Evolutionary conservation across 2,113 vertebrate species (phyloP), one percentile per base, ranked within the genome.

Genomic region (Rhinopithecus roxellana): DNA sequence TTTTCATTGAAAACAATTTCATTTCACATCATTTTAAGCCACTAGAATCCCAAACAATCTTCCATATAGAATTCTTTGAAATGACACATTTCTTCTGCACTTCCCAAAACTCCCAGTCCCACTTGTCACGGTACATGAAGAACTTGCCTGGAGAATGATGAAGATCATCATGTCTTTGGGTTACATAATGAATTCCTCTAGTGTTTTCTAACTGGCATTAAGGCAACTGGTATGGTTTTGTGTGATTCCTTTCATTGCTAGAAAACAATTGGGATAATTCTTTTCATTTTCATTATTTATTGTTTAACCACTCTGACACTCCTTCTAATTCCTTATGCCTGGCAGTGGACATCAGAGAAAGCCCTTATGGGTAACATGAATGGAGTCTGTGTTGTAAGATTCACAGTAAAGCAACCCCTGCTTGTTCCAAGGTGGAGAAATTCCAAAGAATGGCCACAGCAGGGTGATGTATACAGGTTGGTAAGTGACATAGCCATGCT

Each of bases 201-300:
- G 40, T 78, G n/a, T 64, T 69, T 93, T 85, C 67, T 95, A 86
- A 79, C 18, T 38, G 59, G 45, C 4, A 93, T 82, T 48, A 94
- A 93, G 22, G 5, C 18, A 55, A 82, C 67, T 83, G 5, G 2
- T 72, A 9, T 83, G 43, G 27, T 86, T 75, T 82, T 43, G 43
- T 27, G 45, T n/a, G 40, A 13, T 8, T 30, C 10, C 52, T 94
- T 93, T 82, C 52, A 59, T 82, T 72, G 74, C 45, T 40, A 74
- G 78, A 81, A 81, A 97, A 93, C 27, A 91, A 78, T 7, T 91
- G 1, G 8, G 52, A 55, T 55, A 18, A 30, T 90, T 38, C 10
- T 61, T 69, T 88, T 95, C 94, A 30, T 82, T 93, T 67, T 25
- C n/a, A 48, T 93, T 52, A 52, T 72, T 81, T 80, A 85, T 67